Evolutionary conservation across 1,140 invertebrate genomes (phyloP).

Genomic region (Drosophila teissieri): DNA sequence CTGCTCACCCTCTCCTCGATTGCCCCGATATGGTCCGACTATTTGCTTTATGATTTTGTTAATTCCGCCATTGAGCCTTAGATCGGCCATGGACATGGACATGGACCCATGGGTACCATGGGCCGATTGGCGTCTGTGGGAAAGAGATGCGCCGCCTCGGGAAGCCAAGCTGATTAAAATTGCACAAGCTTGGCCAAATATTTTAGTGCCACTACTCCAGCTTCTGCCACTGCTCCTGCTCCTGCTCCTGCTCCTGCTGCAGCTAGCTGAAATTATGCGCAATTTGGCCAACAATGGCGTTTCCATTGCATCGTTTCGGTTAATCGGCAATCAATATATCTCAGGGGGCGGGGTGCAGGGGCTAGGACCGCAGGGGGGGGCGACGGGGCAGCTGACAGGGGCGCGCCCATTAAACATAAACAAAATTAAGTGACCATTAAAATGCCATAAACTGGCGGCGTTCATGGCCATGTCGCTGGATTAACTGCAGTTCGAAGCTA

Average conservation of each 20-base stretch:
- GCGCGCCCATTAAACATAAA: constrained; percentile 84
- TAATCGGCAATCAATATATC: constrained; percentile 82
- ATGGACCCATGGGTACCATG: neutral
- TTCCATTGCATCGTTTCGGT: constrained; percentile 55
- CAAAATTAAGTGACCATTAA: constrained; percentile 85
- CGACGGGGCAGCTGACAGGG: constrained; percentile 63
- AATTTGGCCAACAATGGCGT: constrained; percentile 73
- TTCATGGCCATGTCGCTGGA: constrained; percentile 71
- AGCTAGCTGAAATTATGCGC: constrained; percentile 68
- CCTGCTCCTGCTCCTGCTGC: neutral
- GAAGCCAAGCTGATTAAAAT: constrained; percentile 55
- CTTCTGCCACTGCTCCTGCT: no score
- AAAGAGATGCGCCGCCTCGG: constrained; percentile 40
- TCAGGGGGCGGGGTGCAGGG: constrained; percentile 16
- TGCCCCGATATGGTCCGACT: constrained; percentile 47
- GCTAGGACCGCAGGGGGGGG: neutral
- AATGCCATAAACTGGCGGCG: constrained; percentile 84
- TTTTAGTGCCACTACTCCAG: constrained; percentile 16
- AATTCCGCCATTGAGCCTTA: constrained; percentile 60
- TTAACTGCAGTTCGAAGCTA: constrained; percentile 44
- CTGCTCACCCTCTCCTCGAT: constrained; percentile 7
- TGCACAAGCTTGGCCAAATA: constrained; percentile 55
- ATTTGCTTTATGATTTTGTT: constrained; percentile 82
- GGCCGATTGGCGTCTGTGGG: constrained; percentile 40
- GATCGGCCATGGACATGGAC: constrained; percentile 9